phyloP scores from a whole-genome alignment of 2,797 vertebrate genomes.

The Petrocephalus schoutedeni region DNA sequence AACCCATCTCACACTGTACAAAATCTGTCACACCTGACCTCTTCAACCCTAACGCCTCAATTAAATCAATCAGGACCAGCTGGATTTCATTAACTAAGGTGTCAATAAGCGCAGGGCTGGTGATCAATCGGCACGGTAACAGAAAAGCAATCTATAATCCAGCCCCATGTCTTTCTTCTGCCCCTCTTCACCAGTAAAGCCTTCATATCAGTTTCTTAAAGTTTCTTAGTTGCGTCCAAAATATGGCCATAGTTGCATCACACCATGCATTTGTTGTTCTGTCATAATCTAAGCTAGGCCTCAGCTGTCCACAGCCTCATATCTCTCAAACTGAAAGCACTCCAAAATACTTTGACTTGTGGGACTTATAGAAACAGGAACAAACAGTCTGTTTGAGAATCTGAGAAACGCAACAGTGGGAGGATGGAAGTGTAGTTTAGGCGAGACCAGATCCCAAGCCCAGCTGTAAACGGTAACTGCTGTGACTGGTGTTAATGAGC shows the following conservation, averaged over 20 bases:
- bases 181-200: background rate
- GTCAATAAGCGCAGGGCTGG: background rate
- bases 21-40: background rate
- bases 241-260: background rate
- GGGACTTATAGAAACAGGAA: background rate
- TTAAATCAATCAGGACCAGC: background rate
- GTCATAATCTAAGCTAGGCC: background rate
- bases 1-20: background rate
- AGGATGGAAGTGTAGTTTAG: background rate
- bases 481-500: background rate
- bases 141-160: background rate
- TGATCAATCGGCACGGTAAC: background rate
- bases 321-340: background rate
- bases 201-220: background rate
- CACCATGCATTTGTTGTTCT: background rate
- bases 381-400: background rate
- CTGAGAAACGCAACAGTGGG: background rate
- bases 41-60: background rate
- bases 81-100: background rate
- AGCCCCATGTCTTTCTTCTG: background rate
- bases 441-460: background rate
- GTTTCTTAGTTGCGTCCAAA: background rate
- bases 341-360: background rate
- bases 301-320: background rate
- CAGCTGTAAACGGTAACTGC: background rate